Conservation (phyloP, 2,797 vertebrate genomes). For the Brachymystax lenok region DNA sequence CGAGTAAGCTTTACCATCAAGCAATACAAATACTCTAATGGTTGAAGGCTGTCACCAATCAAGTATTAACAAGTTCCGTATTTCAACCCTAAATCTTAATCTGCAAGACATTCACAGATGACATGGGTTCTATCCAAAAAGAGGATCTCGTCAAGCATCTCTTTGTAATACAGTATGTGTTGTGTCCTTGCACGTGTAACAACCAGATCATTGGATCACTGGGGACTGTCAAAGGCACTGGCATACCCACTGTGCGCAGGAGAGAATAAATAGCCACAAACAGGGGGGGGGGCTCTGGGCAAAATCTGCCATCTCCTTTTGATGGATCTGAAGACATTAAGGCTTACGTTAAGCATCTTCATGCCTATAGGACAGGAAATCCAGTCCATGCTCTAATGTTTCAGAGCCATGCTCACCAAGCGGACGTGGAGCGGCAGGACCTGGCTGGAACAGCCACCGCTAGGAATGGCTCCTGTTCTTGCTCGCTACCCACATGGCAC, state of each 20-base stretch:
- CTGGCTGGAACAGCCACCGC: slow-evolving; percentile 44
- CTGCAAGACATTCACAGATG: neutral
- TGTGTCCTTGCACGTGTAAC: neutral
- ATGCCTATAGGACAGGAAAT: slow-evolving; percentile 55
- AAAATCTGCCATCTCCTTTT: slow-evolving; percentile 40
- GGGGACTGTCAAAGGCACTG: neutral
- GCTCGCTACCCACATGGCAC: slow-evolving; percentile 40
- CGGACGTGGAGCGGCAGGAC: slow-evolving; percentile 30
- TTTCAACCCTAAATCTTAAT: neutral
- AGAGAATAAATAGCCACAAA: slow-evolving; percentile 17
- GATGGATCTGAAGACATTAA: slow-evolving; percentile 62
- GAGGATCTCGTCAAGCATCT: slow-evolving; percentile 6
- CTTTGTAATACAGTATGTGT: neutral
- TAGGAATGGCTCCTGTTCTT: slow-evolving; percentile 31
- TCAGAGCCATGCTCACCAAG: slow-evolving; percentile 35
- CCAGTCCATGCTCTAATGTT: slow-evolving; percentile 53
- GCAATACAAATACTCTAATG: neutral
- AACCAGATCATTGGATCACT: neutral
- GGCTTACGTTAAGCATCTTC: slow-evolving; percentile 50
- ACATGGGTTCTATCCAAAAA: neutral
- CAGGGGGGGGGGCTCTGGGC: slow-evolving; percentile 33
- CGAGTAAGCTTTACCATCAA: neutral
- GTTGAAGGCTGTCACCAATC: neutral
- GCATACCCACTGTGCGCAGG: neutral
- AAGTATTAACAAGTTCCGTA: neutral